Base-by-base conservation (phyloP, 2,888 invertebrate species). In the Escarpia spicata region DNA sequence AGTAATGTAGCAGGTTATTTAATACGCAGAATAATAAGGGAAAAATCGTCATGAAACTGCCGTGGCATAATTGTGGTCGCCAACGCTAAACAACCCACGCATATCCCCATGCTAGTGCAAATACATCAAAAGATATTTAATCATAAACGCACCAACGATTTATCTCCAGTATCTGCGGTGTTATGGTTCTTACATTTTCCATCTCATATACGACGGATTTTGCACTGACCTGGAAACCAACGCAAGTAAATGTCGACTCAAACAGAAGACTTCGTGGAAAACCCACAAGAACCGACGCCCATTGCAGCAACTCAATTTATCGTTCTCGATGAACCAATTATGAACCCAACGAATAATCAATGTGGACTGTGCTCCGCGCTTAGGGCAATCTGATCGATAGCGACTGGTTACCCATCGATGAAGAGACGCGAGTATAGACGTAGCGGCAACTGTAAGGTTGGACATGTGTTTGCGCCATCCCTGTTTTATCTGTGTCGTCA, bases 281-380 rank as follows among this genome's bases (percentile, higher is more conserved):
- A 75, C n/a, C 2, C 75, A 75, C 19, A 2, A n/a, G 19, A 75
- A 75, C 26, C 75, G 75, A 75, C 75, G n/a, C 26, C 75, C 19
- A 26, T 75, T 15, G 15, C 75, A 75, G n/a, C 19, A 75, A 75
- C 75, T 75, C n/a, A 75, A 75, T 75, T 75, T 75, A 26, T 3
- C 75, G 4, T 75, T 26, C 75, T 75, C 75, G 75, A n/a, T 75
- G 75, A 75, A 75, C 75, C 19, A 75, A 75, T 75, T 75, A 75
- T 75, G 75, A 26, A 75, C 75, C 75, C 75, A 75, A 26, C 75
- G 75, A 75, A 75, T 75, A 75, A 75, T 75, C 75, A 75, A 75
- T 75, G 75, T 26, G n/a, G 26, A 75, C 75, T 75, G 75, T 26
- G 75, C 75, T 26, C 15, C 75, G 75, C 19, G 75, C 75, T 75